A percentile compares a stretch with the other conserved stretches of the same genome.
Conservation (phyloP, 2,888 invertebrate species). For the Abrostola triplasia region DNA sequence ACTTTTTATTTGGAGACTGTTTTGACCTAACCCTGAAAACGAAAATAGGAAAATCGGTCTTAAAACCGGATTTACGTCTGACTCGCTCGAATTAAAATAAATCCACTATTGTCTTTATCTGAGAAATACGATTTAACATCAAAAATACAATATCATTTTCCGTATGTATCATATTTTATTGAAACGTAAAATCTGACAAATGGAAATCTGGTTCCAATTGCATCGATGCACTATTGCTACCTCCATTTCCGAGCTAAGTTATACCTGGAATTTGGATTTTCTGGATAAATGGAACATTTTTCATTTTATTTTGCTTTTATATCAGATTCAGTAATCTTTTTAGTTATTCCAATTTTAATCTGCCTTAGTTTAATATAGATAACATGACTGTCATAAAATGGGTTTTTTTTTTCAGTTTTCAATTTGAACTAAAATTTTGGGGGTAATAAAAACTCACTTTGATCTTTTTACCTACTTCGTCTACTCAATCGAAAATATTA, state of each 20-base stretch:
- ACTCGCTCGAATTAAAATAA: background rate
- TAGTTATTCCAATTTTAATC: too few species aligned
- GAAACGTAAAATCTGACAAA: slow-evolving; percentile 12
- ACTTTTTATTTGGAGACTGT: too few species aligned
- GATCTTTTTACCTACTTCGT: too few species aligned
- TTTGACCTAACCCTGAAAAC: background rate
- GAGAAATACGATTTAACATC: slow-evolving; percentile 1
- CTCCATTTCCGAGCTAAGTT: background rate
- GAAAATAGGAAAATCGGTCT: background rate
- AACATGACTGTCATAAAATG: too few species aligned
- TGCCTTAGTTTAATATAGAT: too few species aligned
- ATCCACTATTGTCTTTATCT: background rate
- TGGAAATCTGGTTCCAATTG: slow-evolving; percentile 21
- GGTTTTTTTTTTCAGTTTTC: too few species aligned
- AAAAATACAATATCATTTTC: slow-evolving; percentile 6
- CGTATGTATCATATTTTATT: background rate
- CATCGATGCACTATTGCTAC: background rate
- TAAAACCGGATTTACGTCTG: background rate
- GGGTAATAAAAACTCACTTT: too few species aligned
- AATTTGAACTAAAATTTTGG: too few species aligned
- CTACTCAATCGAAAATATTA: too few species aligned
- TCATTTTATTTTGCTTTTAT: background rate
- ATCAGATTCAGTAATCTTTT: too few species aligned
- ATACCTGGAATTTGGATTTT: background rate
- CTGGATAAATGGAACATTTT: background rate